phyloP scores from a whole-genome alignment of 92 coral and sea anemone genomes.

The Parazoanthus atlanticus region DNA sequence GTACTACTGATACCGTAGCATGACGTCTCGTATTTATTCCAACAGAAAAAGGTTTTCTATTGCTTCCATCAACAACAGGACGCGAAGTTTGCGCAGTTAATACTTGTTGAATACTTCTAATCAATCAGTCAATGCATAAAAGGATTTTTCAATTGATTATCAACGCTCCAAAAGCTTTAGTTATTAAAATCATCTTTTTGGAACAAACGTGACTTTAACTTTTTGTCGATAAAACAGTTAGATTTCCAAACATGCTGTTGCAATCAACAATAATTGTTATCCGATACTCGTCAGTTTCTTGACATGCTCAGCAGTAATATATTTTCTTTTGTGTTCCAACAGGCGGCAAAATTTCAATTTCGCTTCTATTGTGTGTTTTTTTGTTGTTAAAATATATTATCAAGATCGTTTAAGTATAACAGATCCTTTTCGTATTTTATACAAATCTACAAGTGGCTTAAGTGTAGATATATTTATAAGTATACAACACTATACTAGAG shows the following conservation, averaged over 20 bases:
- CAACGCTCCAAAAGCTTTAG: background rate
- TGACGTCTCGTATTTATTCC: background rate
- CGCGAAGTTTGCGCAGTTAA: conserved; percentile 18
- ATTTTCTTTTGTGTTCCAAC: background rate
- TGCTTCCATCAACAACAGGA: background rate
- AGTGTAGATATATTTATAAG: background rate
- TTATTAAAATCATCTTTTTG: background rate
- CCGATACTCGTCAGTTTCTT: background rate
- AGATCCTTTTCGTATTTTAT: background rate
- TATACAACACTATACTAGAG: background rate
- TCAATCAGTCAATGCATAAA: conserved; percentile 12
- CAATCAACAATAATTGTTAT: background rate
- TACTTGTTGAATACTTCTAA: conserved; percentile 24
- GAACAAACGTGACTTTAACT: conserved; percentile 2
- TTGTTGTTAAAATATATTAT: background rate
- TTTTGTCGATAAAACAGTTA: background rate
- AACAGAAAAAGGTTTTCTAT: background rate
- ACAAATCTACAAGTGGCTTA: background rate
- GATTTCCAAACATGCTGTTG: background rate
- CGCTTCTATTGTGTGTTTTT: background rate
- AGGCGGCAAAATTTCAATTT: conserved; percentile 10
- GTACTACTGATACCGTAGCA: background rate
- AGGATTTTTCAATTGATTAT: conserved; percentile 23
- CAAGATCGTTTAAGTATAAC: background rate
- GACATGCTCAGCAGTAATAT: background rate